phyloP scores from a whole-genome alignment of 2,888 invertebrate species.

The Himalopsyche tibetana region DNA sequence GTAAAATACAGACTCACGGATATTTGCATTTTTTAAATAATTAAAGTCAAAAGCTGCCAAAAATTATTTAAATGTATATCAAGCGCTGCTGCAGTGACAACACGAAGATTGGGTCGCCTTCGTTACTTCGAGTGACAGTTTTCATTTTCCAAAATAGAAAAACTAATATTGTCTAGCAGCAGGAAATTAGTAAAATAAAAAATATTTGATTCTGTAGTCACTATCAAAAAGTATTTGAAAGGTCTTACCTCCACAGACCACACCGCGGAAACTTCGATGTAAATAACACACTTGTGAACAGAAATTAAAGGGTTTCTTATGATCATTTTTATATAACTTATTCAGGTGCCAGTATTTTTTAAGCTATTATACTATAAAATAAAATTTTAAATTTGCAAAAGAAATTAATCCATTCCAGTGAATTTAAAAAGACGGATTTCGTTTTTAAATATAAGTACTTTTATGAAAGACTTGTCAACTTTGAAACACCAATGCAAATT shows the following conservation, averaged over 20 bases:
- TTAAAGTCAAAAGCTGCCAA: not conserved
- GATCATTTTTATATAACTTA: not conserved
- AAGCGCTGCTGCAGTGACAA: slow-evolving; percentile 31
- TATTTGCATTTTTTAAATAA: not conserved
- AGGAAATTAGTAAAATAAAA: not conserved
- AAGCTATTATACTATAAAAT: no score
- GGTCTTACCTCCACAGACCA: not conserved
- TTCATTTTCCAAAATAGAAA: slow-evolving; percentile 27
- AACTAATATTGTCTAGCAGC: not conserved
- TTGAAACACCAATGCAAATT: no score
- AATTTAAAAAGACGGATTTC: no score
- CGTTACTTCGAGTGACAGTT: not conserved
- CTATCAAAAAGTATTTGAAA: not conserved
- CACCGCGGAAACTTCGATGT: not conserved
- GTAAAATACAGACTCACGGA: not conserved
- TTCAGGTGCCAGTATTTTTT: no score
- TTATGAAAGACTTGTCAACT: no score
- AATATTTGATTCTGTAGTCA: not conserved
- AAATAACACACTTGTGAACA: slow-evolving; percentile 9
- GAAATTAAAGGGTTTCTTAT: not conserved
- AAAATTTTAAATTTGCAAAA: no score
- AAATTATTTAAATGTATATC: not conserved
- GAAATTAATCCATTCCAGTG: no score
- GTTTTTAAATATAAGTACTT: no score
- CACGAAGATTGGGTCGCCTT: not conserved